Percentiles rank a stretch among this genome's conserved stretches.
Evolutionary conservation across 2,797 vertebrate species (phyloP).

Genomic region (Chelon auratus): DNA sequence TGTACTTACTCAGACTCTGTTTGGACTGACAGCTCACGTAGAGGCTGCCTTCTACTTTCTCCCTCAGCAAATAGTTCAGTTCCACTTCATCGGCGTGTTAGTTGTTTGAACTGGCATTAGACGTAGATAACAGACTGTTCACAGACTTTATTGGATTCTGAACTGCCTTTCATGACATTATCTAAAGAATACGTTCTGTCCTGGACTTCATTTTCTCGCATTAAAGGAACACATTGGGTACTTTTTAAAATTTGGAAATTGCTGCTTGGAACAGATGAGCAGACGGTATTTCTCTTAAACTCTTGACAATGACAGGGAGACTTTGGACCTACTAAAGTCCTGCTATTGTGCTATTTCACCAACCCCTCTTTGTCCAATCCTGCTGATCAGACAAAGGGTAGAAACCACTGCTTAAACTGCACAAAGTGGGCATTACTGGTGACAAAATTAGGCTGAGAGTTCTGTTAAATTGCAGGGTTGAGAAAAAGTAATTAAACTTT

Average conservation of each 20-base stretch:
- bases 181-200: neutral
- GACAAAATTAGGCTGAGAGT: neutral
- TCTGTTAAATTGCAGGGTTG: neutral
- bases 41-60: conserved; percentile 10
- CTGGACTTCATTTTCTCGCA: neutral
- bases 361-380: conserved; percentile 27
- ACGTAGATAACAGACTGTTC: conserved; percentile 17
- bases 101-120: conserved; percentile 31
- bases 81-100: conserved; percentile 16
- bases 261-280: conserved; percentile 12
- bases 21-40: conserved; percentile 6
- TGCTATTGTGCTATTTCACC: conserved; percentile 7
- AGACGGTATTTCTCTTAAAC: conserved; percentile 13
- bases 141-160: conserved; percentile 10
- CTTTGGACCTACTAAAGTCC: conserved; percentile 1
- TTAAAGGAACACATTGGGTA: conserved; percentile 16
- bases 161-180: conserved; percentile 15
- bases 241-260: conserved; percentile 28
- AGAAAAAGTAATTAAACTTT: too few relatives aligned
- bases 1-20: neutral
- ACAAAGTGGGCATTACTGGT: neutral
- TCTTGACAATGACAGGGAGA: conserved; percentile 3
- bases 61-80: conserved; percentile 14
- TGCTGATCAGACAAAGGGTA: neutral
- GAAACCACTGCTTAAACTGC: neutral